Conservation (phyloP, 35 echinoderm and acorn worm species). For the Heliocidaris tuberculata region DNA sequence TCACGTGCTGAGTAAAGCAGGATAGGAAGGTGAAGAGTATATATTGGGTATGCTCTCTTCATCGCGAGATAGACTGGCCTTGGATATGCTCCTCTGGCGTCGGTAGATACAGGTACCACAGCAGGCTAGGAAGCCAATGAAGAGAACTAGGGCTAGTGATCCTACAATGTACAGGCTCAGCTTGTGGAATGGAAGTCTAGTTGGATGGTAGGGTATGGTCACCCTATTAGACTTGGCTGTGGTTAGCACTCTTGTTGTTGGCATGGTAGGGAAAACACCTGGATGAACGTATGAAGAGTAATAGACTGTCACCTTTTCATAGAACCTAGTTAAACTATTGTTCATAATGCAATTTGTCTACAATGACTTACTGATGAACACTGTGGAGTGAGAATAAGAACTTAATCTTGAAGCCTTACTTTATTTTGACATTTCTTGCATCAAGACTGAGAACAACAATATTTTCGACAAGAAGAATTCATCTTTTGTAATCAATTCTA, state of each 20-base stretch:
- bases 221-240: neutral
- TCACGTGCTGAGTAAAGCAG: constrained; percentile 29
- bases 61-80: constrained; percentile 28
- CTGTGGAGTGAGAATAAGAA: no score
- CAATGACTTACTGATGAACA: no score
- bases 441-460: neutral
- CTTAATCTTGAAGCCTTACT: neutral
- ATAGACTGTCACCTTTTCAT: neutral
- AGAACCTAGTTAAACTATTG: no score
- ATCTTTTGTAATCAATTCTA: neutral
- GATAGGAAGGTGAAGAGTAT: constrained; percentile 27
- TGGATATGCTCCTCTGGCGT: neutral
- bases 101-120: neutral
- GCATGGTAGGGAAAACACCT: neutral
- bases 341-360: no score
- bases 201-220: neutral
- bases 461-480: neutral
- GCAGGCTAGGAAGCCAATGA: neutral
- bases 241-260: neutral
- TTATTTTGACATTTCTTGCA: neutral
- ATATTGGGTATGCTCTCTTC: constrained; percentile 43
- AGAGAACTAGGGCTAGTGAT: neutral
- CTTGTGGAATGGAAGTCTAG: neutral
- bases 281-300: neutral
- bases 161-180: constrained; percentile 31